Base-by-base conservation (phyloP, 2,113 vertebrate species). In the Eptatretus burgeri region DNA sequence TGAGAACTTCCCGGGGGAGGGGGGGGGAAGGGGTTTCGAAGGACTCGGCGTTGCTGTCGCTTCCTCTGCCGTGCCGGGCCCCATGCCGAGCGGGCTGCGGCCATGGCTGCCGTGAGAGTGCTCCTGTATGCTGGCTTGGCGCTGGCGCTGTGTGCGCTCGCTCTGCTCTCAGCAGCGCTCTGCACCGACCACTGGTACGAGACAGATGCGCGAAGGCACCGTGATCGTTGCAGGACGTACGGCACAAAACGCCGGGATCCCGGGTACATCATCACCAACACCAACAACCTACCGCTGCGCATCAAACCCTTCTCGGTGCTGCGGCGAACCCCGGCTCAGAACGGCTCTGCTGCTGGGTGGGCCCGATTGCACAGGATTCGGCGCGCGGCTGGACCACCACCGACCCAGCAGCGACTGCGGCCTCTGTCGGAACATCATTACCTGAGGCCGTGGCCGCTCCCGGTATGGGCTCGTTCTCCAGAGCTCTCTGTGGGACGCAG, bases 161-260 rank as follows among this genome's bases (percentile, higher is more conserved):
- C 78, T 62, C 75, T 84, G 62, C 75, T 85, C 70, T 77, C 78
- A 65, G 82, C 82, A 75, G 83, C 83, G 51, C 82, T 85, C 64
- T 82, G 83, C 74, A 85, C 83, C 72, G 83, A 84, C 65, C 78
- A 79, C 62, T 86, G 83, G 82, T 85, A 85, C 71, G 82, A 85
- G 76, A 85, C 82, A 18, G 83, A 85, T 68, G 82, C 83, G 11
- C 72, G 83, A 72, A 74, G 79, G 64, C 82, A 86, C 70, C 78
- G 83, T 1, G 81, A 84, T 66, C 76, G 82, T 71, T 86, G 83
- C 73, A 81, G 81, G 68, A 80, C 79, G 72, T 82, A 80, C 70
- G 79, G 77, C 67, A 82, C 81, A 74, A 86, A 85, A 73, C 74
- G 81, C 51, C 80, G 74, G 74, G 82, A 86, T 71, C 81, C 81